Evolutionary conservation across 1,140 invertebrate species (phyloP).

Genomic region (Reticulitermes speratus): DNA sequence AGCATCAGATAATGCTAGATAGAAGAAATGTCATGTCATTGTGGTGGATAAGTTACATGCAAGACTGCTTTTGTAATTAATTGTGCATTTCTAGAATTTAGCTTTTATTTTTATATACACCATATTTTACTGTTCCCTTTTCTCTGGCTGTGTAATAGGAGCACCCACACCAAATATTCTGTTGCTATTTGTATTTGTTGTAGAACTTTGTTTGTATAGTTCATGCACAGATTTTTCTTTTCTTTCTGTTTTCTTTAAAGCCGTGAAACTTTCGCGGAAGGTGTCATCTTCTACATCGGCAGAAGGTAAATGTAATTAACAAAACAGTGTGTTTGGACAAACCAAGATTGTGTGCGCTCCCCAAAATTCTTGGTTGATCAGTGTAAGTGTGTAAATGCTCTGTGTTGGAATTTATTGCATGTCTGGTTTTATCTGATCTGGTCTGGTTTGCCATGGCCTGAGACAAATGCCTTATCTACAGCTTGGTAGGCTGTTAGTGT

Average conservation of each 20-base stretch:
- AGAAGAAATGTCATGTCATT: background rate
- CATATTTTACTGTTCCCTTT: background rate
- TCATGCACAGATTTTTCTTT: constrained; percentile 40
- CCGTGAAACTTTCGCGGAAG: constrained; percentile 53
- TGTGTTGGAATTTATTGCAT: background rate
- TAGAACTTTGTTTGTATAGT: background rate
- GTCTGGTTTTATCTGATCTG: background rate
- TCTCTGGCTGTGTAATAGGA: background rate
- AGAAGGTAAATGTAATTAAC: constrained; percentile 56
- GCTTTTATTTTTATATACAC: background rate
- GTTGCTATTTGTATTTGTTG: constrained; percentile 1
- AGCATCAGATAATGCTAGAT: background rate
- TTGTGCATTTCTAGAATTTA: background rate
- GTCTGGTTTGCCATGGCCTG: background rate
- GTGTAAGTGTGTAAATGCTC: constrained; percentile 34
- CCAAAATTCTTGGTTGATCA: constrained; percentile 31
- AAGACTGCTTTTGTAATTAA: constrained; percentile 10
- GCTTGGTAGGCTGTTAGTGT: background rate
- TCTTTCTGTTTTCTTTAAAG: constrained; percentile 52
- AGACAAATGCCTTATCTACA: background rate
- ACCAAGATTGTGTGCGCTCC: constrained; percentile 22
- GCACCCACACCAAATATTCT: background rate
- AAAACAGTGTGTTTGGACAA: constrained; percentile 32
- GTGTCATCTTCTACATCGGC: constrained; percentile 51
- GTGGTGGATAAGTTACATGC: background rate